Conservation (phyloP, 1,140 invertebrate species). For the Eriosoma lanigerum region DNA sequence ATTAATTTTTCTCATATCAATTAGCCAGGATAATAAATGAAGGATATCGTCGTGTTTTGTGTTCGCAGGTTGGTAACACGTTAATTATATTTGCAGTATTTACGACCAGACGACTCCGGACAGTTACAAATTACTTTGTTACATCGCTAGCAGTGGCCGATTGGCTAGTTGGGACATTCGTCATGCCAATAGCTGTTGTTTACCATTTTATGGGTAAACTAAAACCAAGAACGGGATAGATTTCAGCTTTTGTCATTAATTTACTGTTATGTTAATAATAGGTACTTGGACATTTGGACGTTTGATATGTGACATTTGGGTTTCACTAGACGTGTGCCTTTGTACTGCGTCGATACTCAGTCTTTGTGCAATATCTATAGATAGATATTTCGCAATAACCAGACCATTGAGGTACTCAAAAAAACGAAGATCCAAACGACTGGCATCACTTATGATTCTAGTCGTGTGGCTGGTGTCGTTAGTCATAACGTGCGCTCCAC, state of each 20-base stretch:
- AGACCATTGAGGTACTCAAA: slow-evolving; percentile 79
- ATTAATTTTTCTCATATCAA: too few relatives aligned
- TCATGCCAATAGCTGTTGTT: slow-evolving; percentile 89
- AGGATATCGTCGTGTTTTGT: background rate
- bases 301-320: slow-evolving; percentile 83
- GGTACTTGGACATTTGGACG: slow-evolving; percentile 78
- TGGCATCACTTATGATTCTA: slow-evolving; percentile 77
- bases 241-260: background rate
- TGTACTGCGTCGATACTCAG: slow-evolving; percentile 84
- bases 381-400: slow-evolving; percentile 85
- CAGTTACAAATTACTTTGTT: slow-evolving; percentile 93
- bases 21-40: too few relatives aligned
- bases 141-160: slow-evolving; percentile 90
- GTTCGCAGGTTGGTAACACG: slow-evolving; percentile 74
- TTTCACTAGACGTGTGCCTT: slow-evolving; percentile 87
- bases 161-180: slow-evolving; percentile 85
- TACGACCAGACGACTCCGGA: slow-evolving; percentile 84
- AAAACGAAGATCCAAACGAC: slow-evolving; percentile 72
- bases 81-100: slow-evolving; percentile 88
- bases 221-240: background rate
- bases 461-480: slow-evolving; percentile 80
- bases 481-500: slow-evolving; percentile 80
- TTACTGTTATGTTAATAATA: slow-evolving; percentile 54
- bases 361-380: slow-evolving; percentile 80
- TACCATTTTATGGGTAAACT: slow-evolving; percentile 60